Percentiles rank a stretch among this genome's conserved stretches.
phyloP scores from a whole-genome alignment of 2,888 invertebrate species.

The Xylocampa areola region DNA sequence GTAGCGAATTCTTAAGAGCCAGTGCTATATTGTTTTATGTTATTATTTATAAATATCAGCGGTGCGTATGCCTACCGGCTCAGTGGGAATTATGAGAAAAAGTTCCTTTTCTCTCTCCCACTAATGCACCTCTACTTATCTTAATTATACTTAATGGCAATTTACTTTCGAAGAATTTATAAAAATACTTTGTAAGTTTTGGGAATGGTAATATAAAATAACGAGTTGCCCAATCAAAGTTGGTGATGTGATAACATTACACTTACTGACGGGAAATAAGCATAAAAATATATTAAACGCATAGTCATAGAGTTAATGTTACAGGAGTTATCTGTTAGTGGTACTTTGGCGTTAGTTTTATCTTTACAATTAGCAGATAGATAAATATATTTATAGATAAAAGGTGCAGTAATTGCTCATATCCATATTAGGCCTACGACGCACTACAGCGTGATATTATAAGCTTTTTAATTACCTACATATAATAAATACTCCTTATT shows the following conservation, averaged over 20 bases:
- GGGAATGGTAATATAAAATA: slow-evolving; percentile 44
- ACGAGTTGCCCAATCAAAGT: slow-evolving; percentile 33
- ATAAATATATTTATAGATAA: slow-evolving; percentile 9
- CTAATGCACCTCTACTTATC: slow-evolving; percentile 53
- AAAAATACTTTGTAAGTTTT: slow-evolving; percentile 40
- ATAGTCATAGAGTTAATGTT: slow-evolving; percentile 29
- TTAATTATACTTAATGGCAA: slow-evolving; percentile 54
- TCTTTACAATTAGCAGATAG: slow-evolving; percentile 33
- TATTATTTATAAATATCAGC: slow-evolving; percentile 86
- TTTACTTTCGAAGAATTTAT: slow-evolving; percentile 37
- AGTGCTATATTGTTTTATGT: slow-evolving; percentile 85
- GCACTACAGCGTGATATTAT: slow-evolving; percentile 15
- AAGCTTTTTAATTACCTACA: too few relatives aligned
- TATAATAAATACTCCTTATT: slow-evolving; percentile 1
- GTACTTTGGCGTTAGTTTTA: slow-evolving; percentile 14
- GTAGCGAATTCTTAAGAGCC: slow-evolving; percentile 85
- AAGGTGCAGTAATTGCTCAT: slow-evolving; percentile 8
- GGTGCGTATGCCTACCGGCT: slow-evolving; percentile 70
- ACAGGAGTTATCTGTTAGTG: slow-evolving; percentile 28
- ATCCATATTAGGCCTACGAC: slow-evolving; percentile 25
- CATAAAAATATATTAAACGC: slow-evolving; percentile 41
- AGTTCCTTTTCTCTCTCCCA: slow-evolving; percentile 27
- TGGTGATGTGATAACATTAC: slow-evolving; percentile 23
- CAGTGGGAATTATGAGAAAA: slow-evolving; percentile 70
- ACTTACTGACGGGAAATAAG: slow-evolving; percentile 27